These are phyloP conservation scores for human DNA, from an alignment of 2,113 vertebrate genomes.

Conservation along the genomic window DNA sequence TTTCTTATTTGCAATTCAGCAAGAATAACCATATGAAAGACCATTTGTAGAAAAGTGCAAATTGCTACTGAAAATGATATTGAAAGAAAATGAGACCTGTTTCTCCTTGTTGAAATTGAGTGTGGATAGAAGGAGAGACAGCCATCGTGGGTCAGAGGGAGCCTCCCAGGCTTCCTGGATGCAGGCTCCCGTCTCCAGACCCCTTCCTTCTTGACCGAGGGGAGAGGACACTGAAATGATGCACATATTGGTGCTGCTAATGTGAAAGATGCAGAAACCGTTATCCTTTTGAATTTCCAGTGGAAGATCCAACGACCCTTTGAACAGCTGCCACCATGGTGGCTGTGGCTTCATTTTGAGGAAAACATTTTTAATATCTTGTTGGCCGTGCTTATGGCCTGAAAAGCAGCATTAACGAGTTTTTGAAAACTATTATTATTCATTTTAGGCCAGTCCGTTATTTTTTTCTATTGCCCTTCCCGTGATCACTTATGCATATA, in stretches of 20 bases:
- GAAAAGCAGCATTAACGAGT: neutral
- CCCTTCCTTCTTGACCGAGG: neutral
- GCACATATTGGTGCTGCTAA: rapidly evolving
- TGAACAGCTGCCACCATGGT: neutral
- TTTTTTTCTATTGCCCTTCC: no score
- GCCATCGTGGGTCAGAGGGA: neutral
- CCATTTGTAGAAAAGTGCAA: conserved; percentile 14
- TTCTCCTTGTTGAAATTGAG: neutral
- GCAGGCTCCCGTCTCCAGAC: no score
- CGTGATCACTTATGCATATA: rapidly evolving
- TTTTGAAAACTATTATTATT: neutral
- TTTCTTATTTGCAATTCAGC: conserved; percentile 53
- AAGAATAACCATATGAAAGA: conserved; percentile 8
- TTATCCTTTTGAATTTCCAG: neutral
- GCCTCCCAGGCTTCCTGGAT: no score
- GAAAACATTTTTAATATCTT: neutral
- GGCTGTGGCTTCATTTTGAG: neutral
- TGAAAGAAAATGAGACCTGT: neutral
- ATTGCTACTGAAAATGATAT: neutral
- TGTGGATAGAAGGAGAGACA: neutral
- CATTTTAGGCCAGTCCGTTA: neutral
- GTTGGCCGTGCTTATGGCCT: neutral
- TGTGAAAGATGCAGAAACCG: neutral
- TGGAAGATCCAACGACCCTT: neutral
- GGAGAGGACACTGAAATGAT: neutral